phyloP scores from a whole-genome alignment of 1,140 invertebrate genomes.

The Ceratosolen solmsi region DNA sequence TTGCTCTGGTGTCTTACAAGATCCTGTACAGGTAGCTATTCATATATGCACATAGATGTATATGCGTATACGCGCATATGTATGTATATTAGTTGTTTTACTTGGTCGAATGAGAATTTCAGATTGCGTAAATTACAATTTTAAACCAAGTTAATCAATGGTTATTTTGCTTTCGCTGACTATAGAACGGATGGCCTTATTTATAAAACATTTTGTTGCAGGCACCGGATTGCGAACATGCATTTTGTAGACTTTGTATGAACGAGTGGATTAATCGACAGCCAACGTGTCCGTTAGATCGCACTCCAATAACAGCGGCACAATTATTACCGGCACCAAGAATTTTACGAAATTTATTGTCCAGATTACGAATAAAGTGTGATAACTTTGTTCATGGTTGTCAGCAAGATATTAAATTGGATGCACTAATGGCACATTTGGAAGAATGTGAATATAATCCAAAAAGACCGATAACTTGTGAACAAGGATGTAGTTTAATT shows the following conservation, averaged over 20 bases:
- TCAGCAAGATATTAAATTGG: conserved; percentile 87
- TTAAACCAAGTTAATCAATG: background rate
- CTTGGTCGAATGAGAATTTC: no score
- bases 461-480: conserved; percentile 92
- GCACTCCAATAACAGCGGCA: conserved; percentile 88
- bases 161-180: background rate
- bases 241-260: conserved; percentile 94
- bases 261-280: conserved; percentile 94
- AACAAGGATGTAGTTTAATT: conserved; percentile 92
- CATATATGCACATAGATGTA: background rate
- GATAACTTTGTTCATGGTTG: conserved; percentile 93
- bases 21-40: conserved; percentile 86
- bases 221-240: conserved; percentile 96
- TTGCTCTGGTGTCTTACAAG: conserved; percentile 91
- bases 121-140: no score
- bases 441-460: conserved; percentile 96
- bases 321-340: conserved; percentile 92
- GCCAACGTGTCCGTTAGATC: conserved; percentile 94
- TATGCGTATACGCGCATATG: no score
- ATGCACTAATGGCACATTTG: conserved; percentile 86
- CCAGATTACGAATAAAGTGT: conserved; percentile 90
- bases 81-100: background rate
- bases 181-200: background rate
- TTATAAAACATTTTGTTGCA: conserved; percentile 64
- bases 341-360: conserved; percentile 92